Evolutionary conservation across 2,888 invertebrate species (phyloP).

Genomic region (Campoletis raptor): DNA sequence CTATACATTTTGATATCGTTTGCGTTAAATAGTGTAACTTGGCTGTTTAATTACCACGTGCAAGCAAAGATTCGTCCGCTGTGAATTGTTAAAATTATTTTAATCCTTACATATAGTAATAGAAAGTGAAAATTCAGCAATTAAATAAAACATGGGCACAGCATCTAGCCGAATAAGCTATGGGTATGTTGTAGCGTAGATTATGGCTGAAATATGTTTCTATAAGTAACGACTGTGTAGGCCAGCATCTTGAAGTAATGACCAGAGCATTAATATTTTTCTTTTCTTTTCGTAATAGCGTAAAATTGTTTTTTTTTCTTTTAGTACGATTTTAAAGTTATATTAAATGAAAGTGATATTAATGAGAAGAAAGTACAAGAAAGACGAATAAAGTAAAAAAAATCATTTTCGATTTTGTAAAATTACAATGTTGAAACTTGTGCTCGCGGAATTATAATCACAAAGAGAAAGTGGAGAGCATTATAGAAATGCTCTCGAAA

Average conservation of each 20-base stretch:
- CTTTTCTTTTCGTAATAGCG: neutral
- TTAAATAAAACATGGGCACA: neutral
- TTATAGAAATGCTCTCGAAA: neutral
- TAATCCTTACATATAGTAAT: neutral
- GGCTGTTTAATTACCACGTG: neutral
- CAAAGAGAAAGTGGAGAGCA: constrained; percentile 6
- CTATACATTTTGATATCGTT: neutral
- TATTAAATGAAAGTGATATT: constrained; percentile 15
- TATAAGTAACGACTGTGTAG: neutral
- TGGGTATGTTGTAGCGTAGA: neutral
- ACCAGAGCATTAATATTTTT: neutral
- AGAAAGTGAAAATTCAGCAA: neutral
- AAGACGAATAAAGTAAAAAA: neutral
- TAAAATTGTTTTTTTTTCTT: neutral
- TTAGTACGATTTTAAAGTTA: neutral
- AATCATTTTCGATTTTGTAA: neutral
- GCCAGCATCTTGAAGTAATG: neutral
- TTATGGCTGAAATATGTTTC: neutral
- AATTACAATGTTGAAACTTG: constrained; percentile 1
- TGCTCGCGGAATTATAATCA: constrained; percentile 3
- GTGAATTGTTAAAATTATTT: neutral
- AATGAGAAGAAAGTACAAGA: constrained; percentile 37
- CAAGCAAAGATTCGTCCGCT: neutral
- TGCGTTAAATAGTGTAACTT: neutral
- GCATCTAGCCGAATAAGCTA: neutral